Percentiles rank a stretch among this genome's conserved stretches.
Conservation (phyloP, 2,888 invertebrate species). For the Calliscelio sp. region DNA sequence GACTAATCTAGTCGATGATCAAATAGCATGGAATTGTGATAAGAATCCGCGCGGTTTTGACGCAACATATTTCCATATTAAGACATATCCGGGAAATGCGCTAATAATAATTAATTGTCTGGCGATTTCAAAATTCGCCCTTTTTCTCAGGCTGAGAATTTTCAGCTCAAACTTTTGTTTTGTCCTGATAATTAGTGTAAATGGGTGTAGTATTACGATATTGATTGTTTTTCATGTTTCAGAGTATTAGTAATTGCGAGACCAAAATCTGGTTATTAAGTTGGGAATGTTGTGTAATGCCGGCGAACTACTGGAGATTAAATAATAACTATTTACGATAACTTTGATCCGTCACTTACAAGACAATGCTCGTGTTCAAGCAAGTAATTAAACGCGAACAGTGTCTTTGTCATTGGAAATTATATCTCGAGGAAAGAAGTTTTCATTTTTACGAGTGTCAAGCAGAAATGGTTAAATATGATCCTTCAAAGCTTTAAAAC, state of each 20-base stretch:
- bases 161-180: too few species aligned
- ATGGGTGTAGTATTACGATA: too few species aligned
- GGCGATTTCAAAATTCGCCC: background rate
- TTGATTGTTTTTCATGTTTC: too few species aligned
- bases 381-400: slow-evolving; percentile 69
- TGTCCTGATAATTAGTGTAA: too few species aligned
- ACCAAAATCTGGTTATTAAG: background rate
- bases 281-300: background rate
- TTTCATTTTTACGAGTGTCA: slow-evolving; percentile 72
- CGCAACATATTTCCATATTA: slow-evolving; percentile 7
- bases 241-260: too few species aligned
- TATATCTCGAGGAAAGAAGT: slow-evolving; percentile 66
- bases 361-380: slow-evolving; percentile 52
- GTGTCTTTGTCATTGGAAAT: slow-evolving; percentile 68
- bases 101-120: background rate
- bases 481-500: slow-evolving; percentile 73
- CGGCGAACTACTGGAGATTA: background rate
- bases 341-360: slow-evolving; percentile 46
- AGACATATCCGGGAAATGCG: background rate
- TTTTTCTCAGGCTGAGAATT: too few species aligned
- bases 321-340: slow-evolving; percentile 38
- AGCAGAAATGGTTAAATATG: slow-evolving; percentile 73
- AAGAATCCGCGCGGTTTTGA: background rate
- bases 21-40: slow-evolving; percentile 24
- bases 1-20: slow-evolving; percentile 21